These are phyloP conservation scores for Taphrorychus bicolor DNA, from an alignment of 2,888 invertebrate genomes.

Conservation along the genomic window DNA sequence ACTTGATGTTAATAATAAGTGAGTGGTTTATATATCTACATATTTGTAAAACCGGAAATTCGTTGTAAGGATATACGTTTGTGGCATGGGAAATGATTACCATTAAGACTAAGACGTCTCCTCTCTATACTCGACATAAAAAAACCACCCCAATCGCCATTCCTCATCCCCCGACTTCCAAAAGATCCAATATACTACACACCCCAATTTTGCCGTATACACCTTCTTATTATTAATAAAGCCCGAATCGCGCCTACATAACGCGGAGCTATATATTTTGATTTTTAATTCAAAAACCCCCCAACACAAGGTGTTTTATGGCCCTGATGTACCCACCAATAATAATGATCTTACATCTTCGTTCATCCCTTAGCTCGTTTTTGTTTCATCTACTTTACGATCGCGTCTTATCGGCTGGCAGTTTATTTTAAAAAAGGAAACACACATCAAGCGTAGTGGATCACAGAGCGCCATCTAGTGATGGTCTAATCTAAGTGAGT, in stretches of 20 bases:
- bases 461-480: too few species aligned
- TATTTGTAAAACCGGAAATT: too few species aligned
- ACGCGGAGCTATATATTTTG: slow-evolving; percentile 60
- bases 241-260: slow-evolving; percentile 34
- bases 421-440: background rate
- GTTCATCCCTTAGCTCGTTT: slow-evolving; percentile 18
- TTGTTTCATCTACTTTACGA: slow-evolving; percentile 11
- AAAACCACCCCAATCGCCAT: background rate
- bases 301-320: slow-evolving; percentile 39
- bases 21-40: too few species aligned
- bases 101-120: too few species aligned
- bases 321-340: slow-evolving; percentile 36
- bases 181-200: slow-evolving; percentile 30
- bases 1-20: too few species aligned
- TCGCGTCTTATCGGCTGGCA: background rate
- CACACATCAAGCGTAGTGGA: too few species aligned
- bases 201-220: slow-evolving; percentile 37
- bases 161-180: background rate
- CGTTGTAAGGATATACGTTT: too few species aligned
- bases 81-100: too few species aligned
- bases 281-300: slow-evolving; percentile 58
- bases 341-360: slow-evolving; percentile 40
- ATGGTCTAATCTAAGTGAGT: too few species aligned
- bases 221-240: slow-evolving; percentile 42
- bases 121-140: background rate